Conservation (phyloP, 2,797 vertebrate species). For the Mastacembelus armatus region DNA sequence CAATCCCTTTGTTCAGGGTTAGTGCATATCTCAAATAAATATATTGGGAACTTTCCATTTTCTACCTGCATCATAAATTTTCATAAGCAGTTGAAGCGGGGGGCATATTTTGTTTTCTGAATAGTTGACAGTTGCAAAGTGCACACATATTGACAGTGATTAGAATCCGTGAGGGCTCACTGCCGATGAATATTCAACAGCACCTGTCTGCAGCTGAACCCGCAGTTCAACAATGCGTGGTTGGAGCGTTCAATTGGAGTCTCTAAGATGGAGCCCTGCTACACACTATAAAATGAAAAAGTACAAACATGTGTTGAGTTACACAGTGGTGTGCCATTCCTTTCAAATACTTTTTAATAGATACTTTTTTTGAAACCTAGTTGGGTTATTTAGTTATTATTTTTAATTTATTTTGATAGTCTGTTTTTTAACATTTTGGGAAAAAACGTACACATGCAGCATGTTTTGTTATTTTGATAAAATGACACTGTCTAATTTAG, state of each 20-base stretch:
- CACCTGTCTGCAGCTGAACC: constrained; percentile 75
- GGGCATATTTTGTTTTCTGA: constrained; percentile 71
- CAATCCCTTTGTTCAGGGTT: constrained; percentile 11
- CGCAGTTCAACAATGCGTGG: constrained; percentile 57
- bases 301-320: constrained; percentile 5
- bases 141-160: constrained; percentile 80
- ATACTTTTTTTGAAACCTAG: neutral
- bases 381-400: neutral
- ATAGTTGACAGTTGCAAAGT: constrained; percentile 79
- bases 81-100: constrained; percentile 57
- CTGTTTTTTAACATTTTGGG: neutral
- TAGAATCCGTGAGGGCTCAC: constrained; percentile 69
- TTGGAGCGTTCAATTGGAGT: constrained; percentile 49
- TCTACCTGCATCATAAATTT: constrained; percentile 62
- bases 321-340: neutral
- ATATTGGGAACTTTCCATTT: constrained; percentile 23
- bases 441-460: neutral
- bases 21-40: constrained; percentile 16
- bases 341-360: constrained; percentile 2
- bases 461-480: neutral
- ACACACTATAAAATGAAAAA: constrained; percentile 31
- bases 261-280: constrained; percentile 61
- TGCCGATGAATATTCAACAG: constrained; percentile 78
- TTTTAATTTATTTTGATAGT: neutral
- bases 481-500: neutral